Evolutionary conservation across 2,888 invertebrate genomes (phyloP).

Genomic region (Hyppa rectilinea): DNA sequence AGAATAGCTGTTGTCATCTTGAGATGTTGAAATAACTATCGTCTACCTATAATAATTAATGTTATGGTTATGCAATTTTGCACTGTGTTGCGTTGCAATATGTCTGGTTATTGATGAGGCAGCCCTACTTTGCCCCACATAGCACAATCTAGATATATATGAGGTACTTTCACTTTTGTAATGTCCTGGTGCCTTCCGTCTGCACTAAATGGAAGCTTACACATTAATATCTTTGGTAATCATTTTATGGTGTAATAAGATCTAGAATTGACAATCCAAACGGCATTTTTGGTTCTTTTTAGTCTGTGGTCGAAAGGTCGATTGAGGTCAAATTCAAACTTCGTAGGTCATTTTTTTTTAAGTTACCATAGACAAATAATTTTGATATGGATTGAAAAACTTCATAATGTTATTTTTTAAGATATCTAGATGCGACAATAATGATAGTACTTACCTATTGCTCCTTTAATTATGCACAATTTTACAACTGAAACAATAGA

Average conservation of each 20-base stretch:
- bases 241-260: neutral
- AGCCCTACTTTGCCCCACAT: conserved; percentile 55
- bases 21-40: neutral
- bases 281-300: no score
- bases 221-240: conserved; percentile 4
- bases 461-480: no score
- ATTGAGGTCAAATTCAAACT: no score
- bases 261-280: neutral
- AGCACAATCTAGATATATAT: conserved; percentile 53
- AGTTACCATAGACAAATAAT: neutral
- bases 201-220: conserved; percentile 31
- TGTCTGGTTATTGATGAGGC: conserved; percentile 7
- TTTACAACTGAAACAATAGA: no score
- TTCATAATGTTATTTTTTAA: no score
- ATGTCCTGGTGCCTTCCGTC: conserved; percentile 44
- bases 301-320: neutral
- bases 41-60: conserved; percentile 15
- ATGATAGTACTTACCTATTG: no score
- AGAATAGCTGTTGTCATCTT: neutral
- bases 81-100: neutral
- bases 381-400: neutral
- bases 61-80: conserved; percentile 15
- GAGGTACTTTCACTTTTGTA: conserved; percentile 57
- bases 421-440: no score
- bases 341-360: no score